These are phyloP conservation scores for Nyleta sp. DNA, from an alignment of 2,888 invertebrate genomes.

Conservation along the genomic window DNA sequence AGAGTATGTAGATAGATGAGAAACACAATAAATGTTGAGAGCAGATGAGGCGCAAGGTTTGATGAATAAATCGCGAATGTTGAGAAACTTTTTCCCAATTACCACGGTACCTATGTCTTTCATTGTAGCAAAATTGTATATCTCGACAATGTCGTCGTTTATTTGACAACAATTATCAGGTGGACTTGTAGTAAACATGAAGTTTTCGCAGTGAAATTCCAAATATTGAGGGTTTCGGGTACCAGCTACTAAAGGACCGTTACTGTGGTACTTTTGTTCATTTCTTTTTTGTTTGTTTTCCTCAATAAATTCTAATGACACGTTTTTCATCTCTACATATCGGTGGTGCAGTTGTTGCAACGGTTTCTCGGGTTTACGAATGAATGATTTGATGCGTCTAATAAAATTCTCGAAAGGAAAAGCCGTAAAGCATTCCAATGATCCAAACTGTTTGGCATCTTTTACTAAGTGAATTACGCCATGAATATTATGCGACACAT, in stretches of 20 bases:
- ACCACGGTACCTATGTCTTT: background rate
- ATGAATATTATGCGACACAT: conserved; percentile 11
- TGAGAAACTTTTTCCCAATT: background rate
- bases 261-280: background rate
- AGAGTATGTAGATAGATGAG: background rate
- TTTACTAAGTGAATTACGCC: background rate
- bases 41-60: background rate
- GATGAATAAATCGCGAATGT: background rate
- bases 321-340: conserved; percentile 3
- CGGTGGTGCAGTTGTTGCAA: background rate
- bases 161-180: background rate
- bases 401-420: conserved; percentile 9
- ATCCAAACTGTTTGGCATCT: background rate
- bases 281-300: background rate
- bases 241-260: background rate
- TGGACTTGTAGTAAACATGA: background rate
- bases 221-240: background rate
- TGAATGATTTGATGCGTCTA: background rate
- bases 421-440: background rate
- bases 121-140: background rate
- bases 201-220: background rate
- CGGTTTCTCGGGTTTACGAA: background rate
- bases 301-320: background rate
- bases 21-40: background rate
- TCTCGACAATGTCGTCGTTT: background rate